Percentiles rank a stretch among this genome's conserved stretches.
Evolutionary conservation across 2,113 vertebrate genomes (phyloP).

Genomic region (Sarotherodon lohbergeri): DNA sequence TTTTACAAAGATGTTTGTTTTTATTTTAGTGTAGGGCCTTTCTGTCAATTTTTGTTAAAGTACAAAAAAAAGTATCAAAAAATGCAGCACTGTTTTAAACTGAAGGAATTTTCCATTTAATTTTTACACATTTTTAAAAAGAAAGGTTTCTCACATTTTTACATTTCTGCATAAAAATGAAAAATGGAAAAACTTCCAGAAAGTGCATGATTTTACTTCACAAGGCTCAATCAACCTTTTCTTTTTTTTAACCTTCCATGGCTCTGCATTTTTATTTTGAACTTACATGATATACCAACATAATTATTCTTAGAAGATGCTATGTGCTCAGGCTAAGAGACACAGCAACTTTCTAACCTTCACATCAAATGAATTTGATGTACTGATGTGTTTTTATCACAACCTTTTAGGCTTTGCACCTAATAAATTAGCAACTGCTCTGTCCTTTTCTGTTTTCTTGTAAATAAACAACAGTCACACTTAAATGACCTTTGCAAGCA

Average conservation of each 20-base stretch:
- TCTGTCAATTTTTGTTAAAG: neutral
- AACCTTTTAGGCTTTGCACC: neutral
- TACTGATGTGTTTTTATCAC: neutral
- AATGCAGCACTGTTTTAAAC: neutral
- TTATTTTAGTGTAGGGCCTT: neutral
- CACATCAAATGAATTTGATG: neutral
- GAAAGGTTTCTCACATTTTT: neutral
- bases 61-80: neutral
- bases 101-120: neutral
- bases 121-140: neutral
- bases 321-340: neutral
- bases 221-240: neutral
- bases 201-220: neutral
- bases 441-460: neutral
- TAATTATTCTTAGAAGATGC: neutral
- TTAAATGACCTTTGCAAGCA: neutral
- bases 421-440: neutral
- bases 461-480: neutral
- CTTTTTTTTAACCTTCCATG: neutral
- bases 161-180: neutral
- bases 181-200: neutral
- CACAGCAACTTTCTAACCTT: neutral
- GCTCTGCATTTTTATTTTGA: neutral
- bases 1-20: neutral
- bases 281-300: accelerated